These are phyloP conservation scores for Heliconius hortense DNA, from an alignment of 2,888 invertebrate species.

Conservation along the genomic window DNA sequence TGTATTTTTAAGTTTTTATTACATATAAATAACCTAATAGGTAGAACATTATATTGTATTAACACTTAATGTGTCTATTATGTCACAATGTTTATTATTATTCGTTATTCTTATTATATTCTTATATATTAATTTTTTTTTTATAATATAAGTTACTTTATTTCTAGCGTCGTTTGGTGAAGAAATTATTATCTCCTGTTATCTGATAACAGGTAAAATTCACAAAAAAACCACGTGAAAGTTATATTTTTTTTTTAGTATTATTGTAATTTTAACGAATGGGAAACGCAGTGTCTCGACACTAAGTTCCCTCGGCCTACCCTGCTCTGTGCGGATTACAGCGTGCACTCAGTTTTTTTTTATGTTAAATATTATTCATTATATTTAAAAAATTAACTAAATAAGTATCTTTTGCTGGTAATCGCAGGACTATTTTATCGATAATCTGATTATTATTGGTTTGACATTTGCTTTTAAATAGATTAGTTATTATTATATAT, in stretches of 20 bases:
- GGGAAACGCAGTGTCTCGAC: too few species aligned
- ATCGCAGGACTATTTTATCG: not conserved
- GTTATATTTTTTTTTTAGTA: too few species aligned
- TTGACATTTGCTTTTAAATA: not conserved
- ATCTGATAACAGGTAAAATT: constrained; percentile 50
- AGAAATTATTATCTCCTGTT: constrained; percentile 13
- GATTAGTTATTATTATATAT: not conserved
- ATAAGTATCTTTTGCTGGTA: not conserved
- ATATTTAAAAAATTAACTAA: not conserved
- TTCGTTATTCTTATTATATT: too few species aligned
- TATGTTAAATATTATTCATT: too few species aligned
- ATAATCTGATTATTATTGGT: not conserved
- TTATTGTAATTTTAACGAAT: too few species aligned
- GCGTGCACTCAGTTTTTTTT: not conserved
- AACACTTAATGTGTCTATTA: constrained; percentile 15
- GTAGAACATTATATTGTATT: not conserved
- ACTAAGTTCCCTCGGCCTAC: too few species aligned
- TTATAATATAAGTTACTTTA: not conserved
- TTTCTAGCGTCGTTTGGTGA: not conserved
- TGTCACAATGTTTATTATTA: not conserved
- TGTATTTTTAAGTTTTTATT: constrained; percentile 14
- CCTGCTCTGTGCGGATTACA: too few species aligned
- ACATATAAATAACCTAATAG: constrained; percentile 3
- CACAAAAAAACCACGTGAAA: not conserved
- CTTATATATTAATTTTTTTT: too few species aligned